Conservation (phyloP, 2,113 vertebrate species). For the Octodon degus region DNA sequence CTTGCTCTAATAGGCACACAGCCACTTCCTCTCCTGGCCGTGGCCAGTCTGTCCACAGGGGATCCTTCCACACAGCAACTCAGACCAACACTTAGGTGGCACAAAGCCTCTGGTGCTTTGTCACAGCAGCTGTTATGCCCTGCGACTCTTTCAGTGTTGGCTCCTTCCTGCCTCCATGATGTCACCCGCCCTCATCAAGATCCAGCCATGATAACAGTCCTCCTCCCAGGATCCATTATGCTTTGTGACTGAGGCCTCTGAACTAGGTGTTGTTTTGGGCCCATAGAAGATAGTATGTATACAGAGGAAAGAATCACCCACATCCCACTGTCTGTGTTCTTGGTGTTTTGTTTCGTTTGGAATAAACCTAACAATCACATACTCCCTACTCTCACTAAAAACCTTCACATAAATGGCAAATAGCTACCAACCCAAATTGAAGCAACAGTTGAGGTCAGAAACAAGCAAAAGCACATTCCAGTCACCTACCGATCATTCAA, state of each 20-base stretch:
- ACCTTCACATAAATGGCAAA: neutral
- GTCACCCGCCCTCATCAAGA: neutral
- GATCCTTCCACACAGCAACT: neutral
- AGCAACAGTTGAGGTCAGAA: neutral
- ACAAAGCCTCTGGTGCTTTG: neutral
- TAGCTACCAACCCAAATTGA: neutral
- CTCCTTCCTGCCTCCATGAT: neutral
- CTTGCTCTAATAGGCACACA: neutral
- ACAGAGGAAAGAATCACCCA: neutral
- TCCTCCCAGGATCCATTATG: neutral
- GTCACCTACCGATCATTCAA: conserved; percentile 53
- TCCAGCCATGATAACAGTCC: neutral
- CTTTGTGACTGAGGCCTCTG: neutral
- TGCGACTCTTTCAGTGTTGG: neutral
- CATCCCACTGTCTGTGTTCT: neutral
- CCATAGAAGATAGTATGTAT: neutral
- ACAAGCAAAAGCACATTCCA: conserved; percentile 31
- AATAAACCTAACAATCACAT: neutral
- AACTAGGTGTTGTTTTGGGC: neutral
- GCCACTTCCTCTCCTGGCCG: neutral
- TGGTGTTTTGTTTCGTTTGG: neutral
- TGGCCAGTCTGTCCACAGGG: neutral
- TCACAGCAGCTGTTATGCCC: neutral
- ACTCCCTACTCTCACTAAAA: neutral
- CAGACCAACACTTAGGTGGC: neutral